Evolutionary conservation across 2,888 invertebrate genomes (phyloP), one percentile per base, ranked within the genome.

Genomic region (Pycnomerus fuliginosus): DNA sequence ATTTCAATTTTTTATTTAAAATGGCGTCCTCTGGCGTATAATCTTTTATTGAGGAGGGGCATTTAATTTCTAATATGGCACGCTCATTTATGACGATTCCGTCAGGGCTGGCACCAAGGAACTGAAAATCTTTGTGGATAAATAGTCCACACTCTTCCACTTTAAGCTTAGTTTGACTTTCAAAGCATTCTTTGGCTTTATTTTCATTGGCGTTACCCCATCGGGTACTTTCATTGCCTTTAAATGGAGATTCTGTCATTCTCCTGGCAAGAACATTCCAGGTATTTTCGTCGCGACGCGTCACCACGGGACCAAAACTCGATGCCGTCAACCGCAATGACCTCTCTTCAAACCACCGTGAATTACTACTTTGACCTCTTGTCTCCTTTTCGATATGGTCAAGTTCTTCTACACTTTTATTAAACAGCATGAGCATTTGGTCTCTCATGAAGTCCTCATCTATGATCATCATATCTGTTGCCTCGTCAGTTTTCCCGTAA

Each of bases 241-340:
- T 8, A 31, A 31, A 15, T 15, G 7, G 3, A 3, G 10, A 31
- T 8, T 5, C n/a, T 11, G 10, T n/a, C 3, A 15, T 3, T 16
- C 2, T 7, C 2, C 16, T 31, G 15, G n/a, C 14, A 14, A 16
- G 11, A 8, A 7, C 7, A 8, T 16, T 16, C 10, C 16, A 13
- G 7, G n/a, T 16, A 2, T 5, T 31, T 7, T 2, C 16, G 5
- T 11, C 16, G 10, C 22, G 14, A 10, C 22, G 15, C 8, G 14
- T 23, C 10, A 24, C 22, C 3, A 40, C 33, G 4, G 10, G 13
- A 10, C 40, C 40, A 16, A 40, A 40, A 10, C 33, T 40, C 7
- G 25, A 40, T 8, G 33, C 24, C 3, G 33, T 40, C 11, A 40
- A 33, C 27, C 40, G 24, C 11, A 11, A 10, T 16, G 8, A 8